Evolutionary conservation across 30 jellyfish, hydroid and myxozoan genomes (phyloP), one percentile per base, ranked within the genome.

Genomic region (Aurelia coerulea): DNA sequence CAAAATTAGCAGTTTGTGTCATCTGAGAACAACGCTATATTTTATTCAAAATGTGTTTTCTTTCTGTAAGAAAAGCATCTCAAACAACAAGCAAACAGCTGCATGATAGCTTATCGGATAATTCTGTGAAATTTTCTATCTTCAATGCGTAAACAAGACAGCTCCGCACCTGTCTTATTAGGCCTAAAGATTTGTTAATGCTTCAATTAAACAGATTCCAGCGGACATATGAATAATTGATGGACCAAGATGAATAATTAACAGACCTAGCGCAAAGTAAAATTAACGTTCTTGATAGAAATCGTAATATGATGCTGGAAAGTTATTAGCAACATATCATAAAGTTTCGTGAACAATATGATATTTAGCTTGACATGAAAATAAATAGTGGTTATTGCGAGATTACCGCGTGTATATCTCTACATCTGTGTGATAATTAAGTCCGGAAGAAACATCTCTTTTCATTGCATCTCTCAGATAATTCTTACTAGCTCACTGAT

Each of bases 141-240:
- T 60, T 60, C 70, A 60, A 23, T 23, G 69, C 53, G 78, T n/a
- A 78, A 62, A 63, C 77, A 78, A 35, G 18, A 34, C 42, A 46
- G 78, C 60, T 17, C 4, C 46, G 59, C 89, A 79, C 81, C 89
- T 79, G 89, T 79, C 89, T 3, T 13, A 31, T 60, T 32, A 70
- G 29, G 69, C 51, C 52, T 10, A 62, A 69, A 68, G 67, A 37
- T 50, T 69, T 46, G 65, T 58, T 31, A 52, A 81, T 34, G 69
- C 91, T 62, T 19, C 83, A 81, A 50, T 69, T 81, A 56, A 71
- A 71, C 78, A 64, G 52, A 70, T 52, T 81, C 69, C 66, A 67
- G 34, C 31, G 65, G 91, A 12, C 23, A 49, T 68, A 64, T 81
- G 14, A 46, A 81, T 79, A 19, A 68, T 58, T 81, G 6, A 68